Evolutionary conservation across 2,888 invertebrate genomes (phyloP).

Genomic region (Xylocampa areola): DNA sequence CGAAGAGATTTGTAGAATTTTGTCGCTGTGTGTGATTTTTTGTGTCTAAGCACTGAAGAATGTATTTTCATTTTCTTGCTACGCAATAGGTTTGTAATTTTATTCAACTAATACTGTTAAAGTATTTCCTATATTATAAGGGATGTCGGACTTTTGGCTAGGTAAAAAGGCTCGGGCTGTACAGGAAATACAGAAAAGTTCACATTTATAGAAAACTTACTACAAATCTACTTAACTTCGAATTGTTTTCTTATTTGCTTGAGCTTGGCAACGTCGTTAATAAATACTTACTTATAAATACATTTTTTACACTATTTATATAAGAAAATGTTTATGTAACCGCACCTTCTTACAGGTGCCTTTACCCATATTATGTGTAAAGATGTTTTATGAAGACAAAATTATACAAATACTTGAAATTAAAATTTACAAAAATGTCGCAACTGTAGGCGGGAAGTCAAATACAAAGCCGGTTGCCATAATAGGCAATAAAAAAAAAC

Average conservation of each 20-base stretch:
- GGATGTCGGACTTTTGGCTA: too few relatives aligned
- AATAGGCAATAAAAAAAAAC: conserved; percentile 77
- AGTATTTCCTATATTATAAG: too few relatives aligned
- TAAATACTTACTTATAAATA: conserved; percentile 18
- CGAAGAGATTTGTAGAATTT: conserved; percentile 19
- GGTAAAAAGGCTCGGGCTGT: too few relatives aligned
- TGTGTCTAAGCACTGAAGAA: too few relatives aligned
- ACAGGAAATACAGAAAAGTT: too few relatives aligned
- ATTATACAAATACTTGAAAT: conserved; percentile 52
- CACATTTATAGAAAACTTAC: too few relatives aligned
- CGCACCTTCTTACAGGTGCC: conserved; percentile 26
- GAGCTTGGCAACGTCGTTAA: not conserved
- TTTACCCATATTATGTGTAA: conserved; percentile 45
- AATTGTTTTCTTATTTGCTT: too few relatives aligned
- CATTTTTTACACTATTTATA: conserved; percentile 14
- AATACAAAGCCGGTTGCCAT: conserved; percentile 74
- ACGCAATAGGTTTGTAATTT: too few relatives aligned
- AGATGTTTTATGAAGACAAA: conserved; percentile 41
- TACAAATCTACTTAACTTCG: too few relatives aligned
- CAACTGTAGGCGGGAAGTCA: conserved; percentile 74
- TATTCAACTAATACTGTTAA: too few relatives aligned
- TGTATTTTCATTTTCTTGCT: too few relatives aligned
- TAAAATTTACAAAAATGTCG: conserved; percentile 71
- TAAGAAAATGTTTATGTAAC: conserved; percentile 28
- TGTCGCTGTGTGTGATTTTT: too few relatives aligned